A percentile compares a stretch with the other conserved stretches of the same genome.
These are phyloP conservation scores for Scaptodrosophila lebanonensis DNA, from an alignment of 1,140 invertebrate genomes.

Conservation along the genomic window DNA sequence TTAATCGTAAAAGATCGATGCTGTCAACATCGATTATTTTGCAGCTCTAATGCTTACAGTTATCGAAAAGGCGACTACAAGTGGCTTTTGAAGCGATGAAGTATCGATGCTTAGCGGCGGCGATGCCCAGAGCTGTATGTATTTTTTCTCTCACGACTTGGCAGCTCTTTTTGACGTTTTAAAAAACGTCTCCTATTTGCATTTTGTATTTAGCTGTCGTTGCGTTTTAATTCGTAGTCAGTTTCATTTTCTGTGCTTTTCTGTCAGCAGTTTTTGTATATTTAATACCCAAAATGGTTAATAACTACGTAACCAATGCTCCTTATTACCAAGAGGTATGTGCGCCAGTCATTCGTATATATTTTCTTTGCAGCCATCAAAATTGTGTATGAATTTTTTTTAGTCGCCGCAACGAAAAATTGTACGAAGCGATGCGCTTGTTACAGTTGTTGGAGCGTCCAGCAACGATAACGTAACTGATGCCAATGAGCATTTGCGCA, in stretches of 20 bases:
- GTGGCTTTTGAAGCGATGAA: too few relatives aligned
- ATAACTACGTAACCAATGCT: conserved; percentile 16
- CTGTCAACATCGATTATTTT: too few relatives aligned
- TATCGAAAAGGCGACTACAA: too few relatives aligned
- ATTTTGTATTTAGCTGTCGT: too few relatives aligned
- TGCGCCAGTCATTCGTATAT: neutral
- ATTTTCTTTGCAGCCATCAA: conserved; percentile 24
- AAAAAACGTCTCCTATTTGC: conserved; percentile 8
- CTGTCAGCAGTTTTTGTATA: conserved; percentile 9
- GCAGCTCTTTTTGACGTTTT: conserved; percentile 32
- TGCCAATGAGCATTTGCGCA: conserved; percentile 49
- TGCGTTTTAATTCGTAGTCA: conserved; percentile 23
- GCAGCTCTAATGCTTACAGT: too few relatives aligned
- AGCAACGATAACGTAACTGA: neutral
- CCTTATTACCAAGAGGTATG: conserved; percentile 41
- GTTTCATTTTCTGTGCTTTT: conserved; percentile 31
- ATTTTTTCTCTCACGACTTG: too few relatives aligned
- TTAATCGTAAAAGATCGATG: too few relatives aligned
- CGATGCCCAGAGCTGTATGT: too few relatives aligned
- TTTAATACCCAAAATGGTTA: conserved; percentile 38
- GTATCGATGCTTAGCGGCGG: too few relatives aligned
- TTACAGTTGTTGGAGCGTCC: too few relatives aligned
- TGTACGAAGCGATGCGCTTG: neutral
- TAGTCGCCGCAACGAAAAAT: neutral
- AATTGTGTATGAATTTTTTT: neutral